Conservation (phyloP, 2,797 vertebrate genomes). For the Xiphophorus birchmanni region DNA sequence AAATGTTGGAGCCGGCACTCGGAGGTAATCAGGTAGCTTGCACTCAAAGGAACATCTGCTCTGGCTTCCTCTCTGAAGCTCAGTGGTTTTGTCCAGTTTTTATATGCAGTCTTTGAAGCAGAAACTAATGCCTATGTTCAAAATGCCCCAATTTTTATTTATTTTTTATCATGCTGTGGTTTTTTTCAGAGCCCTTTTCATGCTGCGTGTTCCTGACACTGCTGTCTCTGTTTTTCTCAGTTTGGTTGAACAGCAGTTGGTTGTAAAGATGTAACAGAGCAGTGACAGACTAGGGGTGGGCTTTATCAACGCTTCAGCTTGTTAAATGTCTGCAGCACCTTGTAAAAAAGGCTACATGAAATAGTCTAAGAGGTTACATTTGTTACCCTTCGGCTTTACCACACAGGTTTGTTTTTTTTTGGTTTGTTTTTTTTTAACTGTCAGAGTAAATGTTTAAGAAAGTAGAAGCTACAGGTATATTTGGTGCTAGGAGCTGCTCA, state of each 20-base stretch:
- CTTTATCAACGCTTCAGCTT: slow-evolving; percentile 19
- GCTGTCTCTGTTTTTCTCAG: background rate
- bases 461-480: slow-evolving; percentile 47
- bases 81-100: background rate
- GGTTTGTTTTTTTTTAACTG: background rate
- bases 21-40: background rate
- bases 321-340: slow-evolving; percentile 13
- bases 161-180: background rate
- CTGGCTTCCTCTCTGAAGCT: background rate
- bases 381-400: slow-evolving; percentile 4
- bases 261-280: background rate
- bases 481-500: slow-evolving; percentile 69
- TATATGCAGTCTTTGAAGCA: background rate
- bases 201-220: background rate
- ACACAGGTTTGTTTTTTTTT: no score
- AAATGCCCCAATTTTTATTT: background rate
- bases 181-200: background rate
- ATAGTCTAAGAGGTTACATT: background rate
- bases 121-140: background rate
- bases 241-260: background rate
- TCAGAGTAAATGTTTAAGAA: slow-evolving; percentile 26
- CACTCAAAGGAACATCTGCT: background rate
- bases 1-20: background rate
- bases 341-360: slow-evolving; percentile 6
- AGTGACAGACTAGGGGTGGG: background rate